These are phyloP conservation scores for Microctenopoma lineatum DNA, from an alignment of 2,797 vertebrate species.

Conservation along the genomic window DNA sequence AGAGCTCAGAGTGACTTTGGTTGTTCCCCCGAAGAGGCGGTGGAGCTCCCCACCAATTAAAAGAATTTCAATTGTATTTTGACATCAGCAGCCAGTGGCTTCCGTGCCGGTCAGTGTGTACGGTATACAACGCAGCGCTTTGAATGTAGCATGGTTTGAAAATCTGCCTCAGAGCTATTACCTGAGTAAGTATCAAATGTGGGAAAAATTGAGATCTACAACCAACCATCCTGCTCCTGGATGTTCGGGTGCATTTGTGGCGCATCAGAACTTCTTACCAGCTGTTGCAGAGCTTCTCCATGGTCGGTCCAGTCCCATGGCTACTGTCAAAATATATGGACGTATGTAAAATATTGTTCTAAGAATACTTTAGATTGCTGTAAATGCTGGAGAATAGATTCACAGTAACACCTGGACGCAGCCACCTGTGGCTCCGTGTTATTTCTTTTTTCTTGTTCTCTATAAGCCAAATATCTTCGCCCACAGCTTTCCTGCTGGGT, in stretches of 20 bases:
- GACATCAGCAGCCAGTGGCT: constrained; percentile 18
- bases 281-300: too few species aligned
- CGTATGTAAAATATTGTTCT: too few species aligned
- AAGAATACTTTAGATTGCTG: too few species aligned
- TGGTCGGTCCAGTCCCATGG: too few species aligned
- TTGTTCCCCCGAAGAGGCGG: constrained; percentile 19
- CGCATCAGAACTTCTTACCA: too few species aligned
- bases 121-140: neutral
- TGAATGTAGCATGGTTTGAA: neutral
- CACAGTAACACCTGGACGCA: too few species aligned
- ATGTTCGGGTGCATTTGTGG: too few species aligned
- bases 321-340: too few species aligned
- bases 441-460: too few species aligned
- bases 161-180: neutral
- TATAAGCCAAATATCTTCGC: neutral
- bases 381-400: too few species aligned
- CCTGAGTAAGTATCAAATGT: neutral
- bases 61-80: constrained; percentile 36
- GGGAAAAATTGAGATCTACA: neutral
- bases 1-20: constrained; percentile 12
- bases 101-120: neutral
- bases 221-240: too few species aligned
- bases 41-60: constrained; percentile 13
- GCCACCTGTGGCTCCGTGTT: too few species aligned
- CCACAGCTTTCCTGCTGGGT: neutral